Evolutionary conservation across 2,113 vertebrate genomes (phyloP), one percentile per base, ranked within the genome.

Genomic region (Microtus ochrogaster): DNA sequence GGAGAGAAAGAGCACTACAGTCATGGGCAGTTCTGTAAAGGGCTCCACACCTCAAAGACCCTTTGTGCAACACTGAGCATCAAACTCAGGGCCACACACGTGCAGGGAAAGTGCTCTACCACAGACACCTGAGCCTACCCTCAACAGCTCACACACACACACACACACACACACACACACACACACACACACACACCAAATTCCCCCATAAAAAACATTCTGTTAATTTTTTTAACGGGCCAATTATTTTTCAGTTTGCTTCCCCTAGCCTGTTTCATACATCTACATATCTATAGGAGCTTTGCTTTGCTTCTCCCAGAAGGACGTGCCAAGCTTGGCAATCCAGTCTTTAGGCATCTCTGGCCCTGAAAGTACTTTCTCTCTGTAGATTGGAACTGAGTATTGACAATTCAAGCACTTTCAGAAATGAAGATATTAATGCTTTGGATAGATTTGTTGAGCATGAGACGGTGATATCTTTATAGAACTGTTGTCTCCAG

Each of bases 341-440:
- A 22, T 39, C 22, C 90, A 78, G 61, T 92, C 72, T 78, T 44
- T 30, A 2, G 52, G 85, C 26, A 68, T 30, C 91, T 79, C 47
- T 73, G 14, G n/a, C 24, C 77, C 55, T 74, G 44, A 95, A 93
- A 87, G 94, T 41, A 87, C 91, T 89, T 63, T 52, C 24, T 52
- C 24, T 79, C 70, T 73, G 28, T 12, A 21, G 91, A 93, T 28
- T 91, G 9, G 2, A 94, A 70, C 21, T 88, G 10, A 13, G 24
- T 47, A 21, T 11, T 90, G 72, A 92, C 61, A 88, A 85, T 30
- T 78, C 8, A 89, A 94, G 10, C 7, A 1, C 41, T 47, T 65
- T 85, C 28, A 82, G 55, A 85, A 92, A 90, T 55, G 7, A 94
- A 86, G 36, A 86, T 76, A 39, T 52, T 49, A 70, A 85, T 33